A percentile compares a stretch with the other conserved stretches of the same genome.
Evolutionary conservation across 2,797 vertebrate genomes (phyloP).

Genomic region (Argentina silus): DNA sequence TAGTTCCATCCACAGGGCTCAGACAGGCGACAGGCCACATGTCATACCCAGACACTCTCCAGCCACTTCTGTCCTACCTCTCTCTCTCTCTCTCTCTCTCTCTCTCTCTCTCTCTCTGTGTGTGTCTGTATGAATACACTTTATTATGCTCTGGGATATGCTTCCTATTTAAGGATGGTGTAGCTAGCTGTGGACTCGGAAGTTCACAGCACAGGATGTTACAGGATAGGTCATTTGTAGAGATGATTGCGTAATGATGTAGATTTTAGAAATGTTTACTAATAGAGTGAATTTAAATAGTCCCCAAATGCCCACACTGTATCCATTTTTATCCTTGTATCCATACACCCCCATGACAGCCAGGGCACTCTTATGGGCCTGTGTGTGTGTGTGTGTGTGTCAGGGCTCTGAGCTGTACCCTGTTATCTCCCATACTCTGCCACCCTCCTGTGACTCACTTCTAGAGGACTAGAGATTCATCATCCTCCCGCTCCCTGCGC

Average conservation of each 20-base stretch:
- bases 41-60: background rate
- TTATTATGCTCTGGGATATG: background rate
- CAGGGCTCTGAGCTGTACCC: slow-evolving; percentile 10
- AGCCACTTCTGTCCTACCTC: background rate
- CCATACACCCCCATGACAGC: background rate
- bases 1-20: slow-evolving; percentile 3
- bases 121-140: background rate
- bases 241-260: background rate
- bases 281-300: background rate
- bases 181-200: background rate
- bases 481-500: slow-evolving; percentile 17
- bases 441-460: slow-evolving; percentile 39
- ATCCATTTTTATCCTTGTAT: background rate
- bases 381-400: slow-evolving; percentile 5
- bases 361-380: no score
- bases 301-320: background rate
- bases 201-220: background rate
- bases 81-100: background rate
- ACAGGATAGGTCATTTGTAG: background rate
- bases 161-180: background rate
- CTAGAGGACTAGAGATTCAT: slow-evolving; percentile 18
- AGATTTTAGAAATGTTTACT: background rate
- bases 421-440: slow-evolving; percentile 20
- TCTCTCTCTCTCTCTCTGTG: background rate
- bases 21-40: background rate